Evolutionary conservation across 2,888 invertebrate genomes (phyloP), one percentile per base, ranked within the genome.

Genomic region (Lasiommata megera): DNA sequence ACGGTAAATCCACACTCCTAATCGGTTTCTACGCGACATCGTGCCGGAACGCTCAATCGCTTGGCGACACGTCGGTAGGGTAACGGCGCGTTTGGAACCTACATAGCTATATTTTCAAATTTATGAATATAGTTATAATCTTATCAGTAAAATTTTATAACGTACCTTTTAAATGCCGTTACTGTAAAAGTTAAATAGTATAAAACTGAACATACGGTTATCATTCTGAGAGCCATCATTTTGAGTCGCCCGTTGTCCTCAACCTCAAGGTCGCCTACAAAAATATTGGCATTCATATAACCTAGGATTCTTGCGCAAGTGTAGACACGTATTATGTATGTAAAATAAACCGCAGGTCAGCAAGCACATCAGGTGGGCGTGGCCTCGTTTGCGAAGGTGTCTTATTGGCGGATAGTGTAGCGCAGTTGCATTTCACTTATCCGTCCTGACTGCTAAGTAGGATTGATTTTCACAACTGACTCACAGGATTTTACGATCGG

Each of bases 391-490:
- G 65, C 71, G 72, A 65, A 73, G 73, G 72, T 68, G 66, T 68
- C 68, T 70, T 70, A 88, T 88, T 88, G 88, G 88, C 70, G 64
- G 74, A 71, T 67, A 61, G 58, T 58, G 74, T 74, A 80, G 80
- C 77, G 81, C 77, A 78, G 78, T 79, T 83, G 84, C 86, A 87
- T 88, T 87, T 87, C 84, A 81, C 84, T 77, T 71, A 63, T 76
- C 77, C 75, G 76, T 71, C 74, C 61, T 62, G 84, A 82, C 77
- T 88, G 72, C 72, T 82, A 84, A 87, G 76, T 70, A 70, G 61
- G n/a, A 53, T 57, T 50, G 62, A 58, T 66, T 67, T 67, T 67
- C 64, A 63, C 60, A 55, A 60, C 63, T 69, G 66, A 67, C 60
- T 69, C 67, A 68, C 60, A 46, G 40, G 60, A 46, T 54, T 59